Conservation (phyloP, 2,113 vertebrate species). For the Globicephala melas region DNA sequence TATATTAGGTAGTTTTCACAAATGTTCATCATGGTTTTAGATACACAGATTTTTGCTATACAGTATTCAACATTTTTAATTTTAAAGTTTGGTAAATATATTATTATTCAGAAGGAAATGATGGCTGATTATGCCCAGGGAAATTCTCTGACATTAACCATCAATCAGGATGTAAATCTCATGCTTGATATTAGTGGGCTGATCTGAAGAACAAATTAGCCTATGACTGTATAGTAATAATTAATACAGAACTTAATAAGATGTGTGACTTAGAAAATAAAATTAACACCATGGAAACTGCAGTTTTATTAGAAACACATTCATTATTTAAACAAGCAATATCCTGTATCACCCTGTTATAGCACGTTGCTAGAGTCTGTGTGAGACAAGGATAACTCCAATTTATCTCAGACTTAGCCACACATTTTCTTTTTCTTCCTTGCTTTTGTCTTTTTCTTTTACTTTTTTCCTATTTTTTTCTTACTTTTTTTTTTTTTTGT, state of each 20-base stretch:
- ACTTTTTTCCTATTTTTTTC: neutral
- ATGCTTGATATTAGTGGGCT: neutral
- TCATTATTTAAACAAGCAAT: neutral
- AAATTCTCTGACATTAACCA: conserved; percentile 36
- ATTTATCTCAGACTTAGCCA: conserved; percentile 14
- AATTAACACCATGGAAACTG: neutral
- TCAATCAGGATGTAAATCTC: neutral
- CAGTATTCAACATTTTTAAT: neutral
- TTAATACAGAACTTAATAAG: conserved; percentile 45
- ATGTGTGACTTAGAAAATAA: conserved; percentile 45
- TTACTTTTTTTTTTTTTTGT: neutral
- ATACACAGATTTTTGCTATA: neutral
- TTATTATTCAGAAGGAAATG: neutral
- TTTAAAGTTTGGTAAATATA: conserved; percentile 10
- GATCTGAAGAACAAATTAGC: conserved; percentile 38
- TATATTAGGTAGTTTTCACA: neutral
- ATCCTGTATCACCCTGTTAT: neutral
- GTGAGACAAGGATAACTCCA: neutral
- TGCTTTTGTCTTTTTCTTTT: neutral
- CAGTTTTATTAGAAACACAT: neutral
- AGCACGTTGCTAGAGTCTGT: neutral
- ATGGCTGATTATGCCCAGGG: neutral
- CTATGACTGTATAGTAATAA: neutral
- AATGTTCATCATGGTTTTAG: neutral
- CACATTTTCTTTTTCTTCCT: neutral